Evolutionary conservation across 2,113 vertebrate species (phyloP), one percentile per base, ranked within the genome.

Genomic region (Protobothrops mucrosquamatus): DNA sequence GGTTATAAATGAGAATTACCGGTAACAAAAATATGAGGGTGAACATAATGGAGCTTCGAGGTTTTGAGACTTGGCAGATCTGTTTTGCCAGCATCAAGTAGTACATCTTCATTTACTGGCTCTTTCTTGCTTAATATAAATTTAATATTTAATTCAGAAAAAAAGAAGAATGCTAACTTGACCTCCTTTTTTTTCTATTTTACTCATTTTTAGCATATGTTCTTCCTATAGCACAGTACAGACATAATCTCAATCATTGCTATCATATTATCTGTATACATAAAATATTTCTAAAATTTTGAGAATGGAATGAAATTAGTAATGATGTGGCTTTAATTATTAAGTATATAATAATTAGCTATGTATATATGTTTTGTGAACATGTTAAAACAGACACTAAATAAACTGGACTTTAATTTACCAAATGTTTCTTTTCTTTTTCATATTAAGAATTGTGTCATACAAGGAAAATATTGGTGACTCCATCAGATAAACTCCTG

Each of bases 71-170:
- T 90, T 26, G 43, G 88, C 26, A 18, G 91, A 6, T 90, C 23
- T 74, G 11, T 74, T 94, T 24, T 91, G 7, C 23, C 10, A 59
- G 10, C 54, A n/a, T 24, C 56, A 59, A 24, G 59, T 88, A 52
- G 4, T 90, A 90, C 64, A 89, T 64, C 3, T 59, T 0, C 9
- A 91, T 69, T 95, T 48, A 54, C 2, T 10, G 20, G 24, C 23
- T 46, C n/a, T 46, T 74, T 43, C 87, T 54, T 39, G 24, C 2
- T 39, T 29, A 22, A 2, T 24, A 1, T 52, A 54, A 12, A 24
- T 56, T 57, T 92, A 39, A 15, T 64, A 0, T n/a, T 92, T 95
- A 88, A 85, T 93, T 92, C 6, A 94, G 86, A 85, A 92, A 86
- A 64, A 26, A 92, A 0, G 34, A 91, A 89, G 87, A 91, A 1